Evolutionary conservation across 2,888 invertebrate species (phyloP), one percentile per base, ranked within the genome.

Genomic region (Zygaena filipendulae): DNA sequence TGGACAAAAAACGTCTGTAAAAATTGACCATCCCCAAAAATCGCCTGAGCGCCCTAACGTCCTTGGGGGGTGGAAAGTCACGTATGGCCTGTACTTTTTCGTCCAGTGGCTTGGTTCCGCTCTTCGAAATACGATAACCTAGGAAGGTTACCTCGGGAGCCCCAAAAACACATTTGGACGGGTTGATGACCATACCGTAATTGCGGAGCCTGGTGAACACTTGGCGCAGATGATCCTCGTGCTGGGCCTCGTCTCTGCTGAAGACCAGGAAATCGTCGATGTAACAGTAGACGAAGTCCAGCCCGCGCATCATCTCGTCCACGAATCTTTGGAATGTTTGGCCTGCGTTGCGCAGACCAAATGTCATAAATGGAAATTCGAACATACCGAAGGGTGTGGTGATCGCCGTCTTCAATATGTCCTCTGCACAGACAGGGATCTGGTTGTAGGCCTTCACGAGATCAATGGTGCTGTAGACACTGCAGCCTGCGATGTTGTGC

Each of bases 1-100:
- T 59, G 59, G 1, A 38, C 1, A 66, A 36, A 33, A 49, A 63
- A 2, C 39, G 29, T 3, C 62, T 29, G 21, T 52, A 49, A 29
- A 47, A 52, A 25, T 52, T 52, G 0, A 45, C 8, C 49, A 51
- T 50, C 18, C 48, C 42, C 21, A 50, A 22, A 24, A 47, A 48
- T 6, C 43, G 19, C 2, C 47, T 27, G 0, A 47, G 38, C 21
- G 42, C 26, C 5, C 30, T 29, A 1, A 41, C 36, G 5, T 33
- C 41, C 23, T 35, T 40, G 1, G 47, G 47, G 1, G 21, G 4
- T 1, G 47, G 43, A 11, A 40, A 47, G 3, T 40, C 32, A 4
- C 23, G 9, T 3, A 48, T 35, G 9, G 44, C 45, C 14, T 41
- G 16, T 0, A 61, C 56, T 21, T 52, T 52, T 3, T 47, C 37